Evolutionary conservation across 2,888 invertebrate species (phyloP).

Genomic region (Selenia dentaria): DNA sequence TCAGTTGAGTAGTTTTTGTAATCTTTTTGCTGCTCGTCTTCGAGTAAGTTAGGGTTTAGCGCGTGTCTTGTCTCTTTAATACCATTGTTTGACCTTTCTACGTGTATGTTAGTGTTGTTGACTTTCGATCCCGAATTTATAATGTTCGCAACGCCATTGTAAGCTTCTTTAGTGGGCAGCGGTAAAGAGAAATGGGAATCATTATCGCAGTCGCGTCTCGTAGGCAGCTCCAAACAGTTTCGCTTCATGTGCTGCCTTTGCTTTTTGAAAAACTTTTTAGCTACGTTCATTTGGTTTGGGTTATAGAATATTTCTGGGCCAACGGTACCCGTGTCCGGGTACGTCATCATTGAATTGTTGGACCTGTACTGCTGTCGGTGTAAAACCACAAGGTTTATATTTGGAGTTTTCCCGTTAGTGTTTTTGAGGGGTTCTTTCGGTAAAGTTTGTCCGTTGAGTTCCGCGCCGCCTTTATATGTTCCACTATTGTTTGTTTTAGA

Average conservation of each 20-base stretch:
- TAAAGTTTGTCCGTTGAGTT: slow-evolving; percentile 83
- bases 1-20: slow-evolving; percentile 70
- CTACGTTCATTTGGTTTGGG: slow-evolving; percentile 96
- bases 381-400: slow-evolving; percentile 88
- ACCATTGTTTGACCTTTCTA: slow-evolving; percentile 83
- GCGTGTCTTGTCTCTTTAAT: slow-evolving; percentile 83
- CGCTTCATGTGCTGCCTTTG: slow-evolving; percentile 90
- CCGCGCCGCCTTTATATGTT: slow-evolving; percentile 86
- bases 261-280: slow-evolving; percentile 96
- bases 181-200: slow-evolving; percentile 81
- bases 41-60: slow-evolving; percentile 87
- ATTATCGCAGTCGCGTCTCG: slow-evolving; percentile 83
- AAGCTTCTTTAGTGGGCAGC: slow-evolving; percentile 73
- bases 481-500: slow-evolving; percentile 87
- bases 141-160: slow-evolving; percentile 84
- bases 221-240: slow-evolving; percentile 88
- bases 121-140: slow-evolving; percentile 90
- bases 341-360: slow-evolving; percentile 87
- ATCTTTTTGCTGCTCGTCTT: slow-evolving; percentile 86
- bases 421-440: slow-evolving; percentile 67
- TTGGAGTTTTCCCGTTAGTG: slow-evolving; percentile 81
- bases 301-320: slow-evolving; percentile 95
- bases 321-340: slow-evolving; percentile 77
- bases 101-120: slow-evolving; percentile 92
- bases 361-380: slow-evolving; percentile 90